Conservation (phyloP, 2,888 invertebrate species). For the Augochlorella aurata region DNA sequence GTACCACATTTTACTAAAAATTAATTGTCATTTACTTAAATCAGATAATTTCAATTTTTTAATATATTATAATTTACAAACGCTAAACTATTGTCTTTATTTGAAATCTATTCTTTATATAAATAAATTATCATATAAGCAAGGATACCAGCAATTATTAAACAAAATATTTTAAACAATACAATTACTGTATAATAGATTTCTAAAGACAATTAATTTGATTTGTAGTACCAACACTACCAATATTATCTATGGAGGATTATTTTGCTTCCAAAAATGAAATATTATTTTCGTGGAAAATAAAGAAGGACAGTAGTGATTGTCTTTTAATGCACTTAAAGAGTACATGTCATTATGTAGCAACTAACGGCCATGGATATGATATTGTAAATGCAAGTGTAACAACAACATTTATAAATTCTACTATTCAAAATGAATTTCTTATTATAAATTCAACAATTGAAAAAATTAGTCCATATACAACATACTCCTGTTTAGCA, state of each 20-base stretch:
- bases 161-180: conserved; percentile 1
- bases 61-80: conserved; percentile 1
- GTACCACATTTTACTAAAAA: too few relatives aligned
- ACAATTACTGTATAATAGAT: neutral
- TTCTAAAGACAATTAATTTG: conserved; percentile 5
- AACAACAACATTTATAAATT: conserved; percentile 16
- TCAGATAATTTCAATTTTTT: too few relatives aligned
- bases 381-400: conserved; percentile 25
- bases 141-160: conserved; percentile 36
- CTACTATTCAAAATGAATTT: conserved; percentile 24
- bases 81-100: conserved; percentile 62
- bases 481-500: conserved; percentile 71
- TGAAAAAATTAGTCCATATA: conserved; percentile 70
- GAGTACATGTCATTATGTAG: conserved; percentile 63
- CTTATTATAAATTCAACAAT: conserved; percentile 57
- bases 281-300: conserved; percentile 68
- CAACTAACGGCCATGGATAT: conserved; percentile 68
- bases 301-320: conserved; percentile 67
- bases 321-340: conserved; percentile 64
- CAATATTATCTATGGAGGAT: conserved; percentile 25
- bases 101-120: conserved; percentile 31
- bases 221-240: conserved; percentile 64
- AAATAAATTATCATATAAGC: neutral
- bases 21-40: too few relatives aligned
- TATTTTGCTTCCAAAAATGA: conserved; percentile 37